Conservation (phyloP, 2,113 vertebrate species). For the Gyps fulvus region DNA sequence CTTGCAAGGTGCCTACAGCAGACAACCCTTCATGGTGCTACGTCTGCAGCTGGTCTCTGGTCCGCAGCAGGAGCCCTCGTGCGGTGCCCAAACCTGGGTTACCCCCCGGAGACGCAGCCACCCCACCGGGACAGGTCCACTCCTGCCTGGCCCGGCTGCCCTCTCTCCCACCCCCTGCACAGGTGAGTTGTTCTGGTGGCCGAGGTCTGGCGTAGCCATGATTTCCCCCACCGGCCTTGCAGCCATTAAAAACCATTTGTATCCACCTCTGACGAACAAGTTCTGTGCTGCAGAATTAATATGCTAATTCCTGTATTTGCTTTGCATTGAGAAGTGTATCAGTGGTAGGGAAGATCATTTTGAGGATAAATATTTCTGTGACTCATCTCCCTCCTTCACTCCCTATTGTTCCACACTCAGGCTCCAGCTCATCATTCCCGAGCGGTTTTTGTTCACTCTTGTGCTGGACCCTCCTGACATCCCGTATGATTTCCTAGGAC, state of each 20-base stretch:
- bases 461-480: neutral
- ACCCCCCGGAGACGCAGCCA: neutral
- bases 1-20: neutral
- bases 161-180: neutral
- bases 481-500: neutral
- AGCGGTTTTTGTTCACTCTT: neutral
- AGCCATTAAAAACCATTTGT: neutral
- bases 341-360: neutral
- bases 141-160: neutral
- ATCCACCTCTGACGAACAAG: neutral
- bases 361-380: neutral
- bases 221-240: neutral
- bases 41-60: fast-evolving
- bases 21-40: neutral
- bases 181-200: neutral
- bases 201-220: neutral
- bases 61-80: neutral
- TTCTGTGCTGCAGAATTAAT: neutral
- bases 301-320: neutral
- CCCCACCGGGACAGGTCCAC: neutral
- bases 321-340: neutral
- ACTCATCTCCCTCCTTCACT: neutral
- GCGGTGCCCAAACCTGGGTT: fast-evolving
- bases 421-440: neutral
- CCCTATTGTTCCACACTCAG: fast-evolving